phyloP scores from a whole-genome alignment of 2,797 vertebrate species.

The Eospalax fontanierii region DNA sequence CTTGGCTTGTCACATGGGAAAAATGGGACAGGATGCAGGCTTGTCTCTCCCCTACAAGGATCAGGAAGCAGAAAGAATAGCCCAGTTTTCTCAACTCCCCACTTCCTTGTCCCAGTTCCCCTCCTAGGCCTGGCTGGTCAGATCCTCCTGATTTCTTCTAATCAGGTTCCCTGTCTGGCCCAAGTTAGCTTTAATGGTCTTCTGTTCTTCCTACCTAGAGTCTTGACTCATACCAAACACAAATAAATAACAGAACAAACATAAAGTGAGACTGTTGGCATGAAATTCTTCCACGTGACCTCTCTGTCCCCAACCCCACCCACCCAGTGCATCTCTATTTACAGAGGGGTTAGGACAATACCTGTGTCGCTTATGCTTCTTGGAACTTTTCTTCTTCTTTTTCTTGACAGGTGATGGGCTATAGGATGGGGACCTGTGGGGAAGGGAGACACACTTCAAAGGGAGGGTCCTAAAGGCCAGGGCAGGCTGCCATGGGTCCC shows the following conservation, averaged over 20 bases:
- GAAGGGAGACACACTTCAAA: not conserved
- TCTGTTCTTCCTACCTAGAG: not conserved
- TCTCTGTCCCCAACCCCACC: not conserved
- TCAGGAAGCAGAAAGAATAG: not conserved
- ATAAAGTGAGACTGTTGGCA: not conserved
- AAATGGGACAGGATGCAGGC: accelerated
- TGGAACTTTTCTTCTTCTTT: constrained; percentile 98
- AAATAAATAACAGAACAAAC: not conserved
- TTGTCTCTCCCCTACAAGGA: accelerated
- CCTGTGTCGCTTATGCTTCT: constrained; percentile 96
- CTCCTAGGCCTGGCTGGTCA: not conserved
- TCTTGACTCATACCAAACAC: not conserved
- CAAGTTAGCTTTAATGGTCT: not conserved
- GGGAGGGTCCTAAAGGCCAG: not conserved
- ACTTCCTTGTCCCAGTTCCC: not conserved
- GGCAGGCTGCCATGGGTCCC: not conserved
- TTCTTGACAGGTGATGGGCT: constrained; percentile 96
- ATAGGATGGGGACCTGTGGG: constrained; percentile 94
- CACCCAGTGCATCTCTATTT: not conserved
- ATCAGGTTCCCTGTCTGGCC: not conserved
- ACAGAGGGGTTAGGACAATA: constrained; percentile 80
- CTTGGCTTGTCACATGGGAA: not conserved
- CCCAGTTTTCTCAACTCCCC: not conserved
- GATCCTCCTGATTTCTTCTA: not conserved
- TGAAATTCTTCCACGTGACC: not conserved